These are phyloP conservation scores for Melikaiella ostensackeni DNA, from an alignment of 2,888 invertebrate species.

Conservation along the genomic window DNA sequence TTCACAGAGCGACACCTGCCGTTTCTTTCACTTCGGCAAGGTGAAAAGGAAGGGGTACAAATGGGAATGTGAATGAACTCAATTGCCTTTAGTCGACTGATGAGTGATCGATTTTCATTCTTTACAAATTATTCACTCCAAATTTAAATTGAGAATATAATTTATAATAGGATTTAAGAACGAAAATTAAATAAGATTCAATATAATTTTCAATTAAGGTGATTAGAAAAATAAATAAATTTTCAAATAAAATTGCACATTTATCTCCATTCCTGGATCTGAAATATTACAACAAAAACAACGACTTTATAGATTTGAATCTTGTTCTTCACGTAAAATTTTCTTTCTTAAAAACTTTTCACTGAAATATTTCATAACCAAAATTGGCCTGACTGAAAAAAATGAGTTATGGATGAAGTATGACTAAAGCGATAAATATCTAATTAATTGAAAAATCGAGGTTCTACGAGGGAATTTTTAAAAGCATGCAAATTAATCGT, in stretches of 20 bases:
- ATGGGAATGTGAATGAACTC: slow-evolving; percentile 18
- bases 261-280: too few species aligned
- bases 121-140: neutral
- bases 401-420: neutral
- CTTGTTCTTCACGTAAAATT: neutral
- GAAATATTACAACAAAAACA: too few species aligned
- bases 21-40: slow-evolving; percentile 31
- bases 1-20: slow-evolving; percentile 31
- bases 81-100: neutral
- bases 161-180: neutral
- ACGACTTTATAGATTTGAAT: too few species aligned
- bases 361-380: neutral
- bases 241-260: too few species aligned
- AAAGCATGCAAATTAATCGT: slow-evolving; percentile 8
- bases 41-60: slow-evolving; percentile 30
- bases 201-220: too few species aligned
- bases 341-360: neutral
- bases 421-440: neutral
- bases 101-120: slow-evolving; percentile 2
- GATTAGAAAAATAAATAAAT: too few species aligned
- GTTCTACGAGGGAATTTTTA: neutral
- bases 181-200: too few species aligned
- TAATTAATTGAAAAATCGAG: neutral
- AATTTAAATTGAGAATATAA: neutral
- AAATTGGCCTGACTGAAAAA: neutral